phyloP scores from a whole-genome alignment of 2,888 invertebrate genomes.

The Platynereis dumerilii region DNA sequence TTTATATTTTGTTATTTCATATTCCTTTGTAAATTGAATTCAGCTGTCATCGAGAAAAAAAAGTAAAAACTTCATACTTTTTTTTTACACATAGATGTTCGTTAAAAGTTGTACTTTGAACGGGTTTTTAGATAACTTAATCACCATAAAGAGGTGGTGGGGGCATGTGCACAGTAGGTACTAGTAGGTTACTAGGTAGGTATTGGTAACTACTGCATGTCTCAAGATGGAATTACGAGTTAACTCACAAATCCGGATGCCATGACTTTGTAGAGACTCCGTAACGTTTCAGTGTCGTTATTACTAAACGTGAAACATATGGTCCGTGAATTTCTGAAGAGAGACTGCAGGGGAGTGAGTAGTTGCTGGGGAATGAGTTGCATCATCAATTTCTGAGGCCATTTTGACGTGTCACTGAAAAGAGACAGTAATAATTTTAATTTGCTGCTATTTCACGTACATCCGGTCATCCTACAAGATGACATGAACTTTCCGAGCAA shows the following conservation, averaged over 20 bases:
- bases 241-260: slow-evolving; percentile 85
- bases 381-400: slow-evolving; percentile 92
- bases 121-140: too few relatives aligned
- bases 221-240: too few relatives aligned
- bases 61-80: too few relatives aligned
- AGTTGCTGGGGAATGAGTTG: slow-evolving; percentile 92
- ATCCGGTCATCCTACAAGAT: neutral
- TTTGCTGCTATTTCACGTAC: neutral
- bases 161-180: too few relatives aligned
- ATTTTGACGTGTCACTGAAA: slow-evolving; percentile 82
- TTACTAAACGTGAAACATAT: slow-evolving; percentile 77
- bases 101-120: too few relatives aligned
- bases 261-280: slow-evolving; percentile 86
- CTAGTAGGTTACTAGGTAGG: too few relatives aligned
- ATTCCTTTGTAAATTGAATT: too few relatives aligned
- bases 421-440: slow-evolving; percentile 15
- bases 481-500: neutral
- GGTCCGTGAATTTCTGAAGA: slow-evolving; percentile 84
- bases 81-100: too few relatives aligned
- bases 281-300: slow-evolving; percentile 71
- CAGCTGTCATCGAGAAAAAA: too few relatives aligned
- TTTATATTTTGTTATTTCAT: too few relatives aligned
- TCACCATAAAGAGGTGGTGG: too few relatives aligned
- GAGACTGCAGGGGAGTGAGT: slow-evolving; percentile 77
- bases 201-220: too few relatives aligned